phyloP scores from a whole-genome alignment of 2,797 vertebrate species.

The Apogon talboti region DNA sequence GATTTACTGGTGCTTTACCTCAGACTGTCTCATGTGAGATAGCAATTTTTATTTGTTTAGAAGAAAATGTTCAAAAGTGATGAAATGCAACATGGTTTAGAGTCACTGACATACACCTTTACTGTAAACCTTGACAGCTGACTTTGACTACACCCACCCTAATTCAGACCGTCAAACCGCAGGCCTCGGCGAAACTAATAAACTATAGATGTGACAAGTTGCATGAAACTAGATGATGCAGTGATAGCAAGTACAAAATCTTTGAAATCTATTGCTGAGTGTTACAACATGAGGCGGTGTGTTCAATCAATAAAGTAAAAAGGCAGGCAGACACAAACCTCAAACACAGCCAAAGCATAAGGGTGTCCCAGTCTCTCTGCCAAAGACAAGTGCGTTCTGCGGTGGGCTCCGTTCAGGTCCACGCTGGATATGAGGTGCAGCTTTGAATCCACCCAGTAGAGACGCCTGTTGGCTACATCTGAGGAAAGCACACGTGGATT shows the following conservation, averaged over 20 bases:
- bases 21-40: too few relatives aligned
- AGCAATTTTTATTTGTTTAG: too few relatives aligned
- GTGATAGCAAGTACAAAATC: conserved; percentile 7
- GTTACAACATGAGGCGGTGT: conserved; percentile 1
- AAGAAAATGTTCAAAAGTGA: too few relatives aligned
- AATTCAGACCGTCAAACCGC: conserved; percentile 33
- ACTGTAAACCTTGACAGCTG: too few relatives aligned
- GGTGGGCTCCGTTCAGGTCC: conserved; percentile 92
- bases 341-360: conserved; percentile 95
- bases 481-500: conserved; percentile 43
- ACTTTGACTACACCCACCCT: too few relatives aligned
- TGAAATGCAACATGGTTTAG: too few relatives aligned
- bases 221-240: conserved; percentile 33
- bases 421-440: conserved; percentile 94
- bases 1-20: too few relatives aligned
- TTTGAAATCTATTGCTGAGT: conserved; percentile 6
- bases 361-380: conserved; percentile 91
- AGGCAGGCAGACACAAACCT: conserved; percentile 82
- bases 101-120: too few relatives aligned
- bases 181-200: conserved; percentile 26
- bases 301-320: neutral
- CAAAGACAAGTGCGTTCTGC: conserved; percentile 92
- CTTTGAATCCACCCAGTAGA: conserved; percentile 99
- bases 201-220: conserved; percentile 46
- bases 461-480: conserved; percentile 93